Conservation (phyloP, 2,888 invertebrate genomes). For the Leptarthrus brevirostris region DNA sequence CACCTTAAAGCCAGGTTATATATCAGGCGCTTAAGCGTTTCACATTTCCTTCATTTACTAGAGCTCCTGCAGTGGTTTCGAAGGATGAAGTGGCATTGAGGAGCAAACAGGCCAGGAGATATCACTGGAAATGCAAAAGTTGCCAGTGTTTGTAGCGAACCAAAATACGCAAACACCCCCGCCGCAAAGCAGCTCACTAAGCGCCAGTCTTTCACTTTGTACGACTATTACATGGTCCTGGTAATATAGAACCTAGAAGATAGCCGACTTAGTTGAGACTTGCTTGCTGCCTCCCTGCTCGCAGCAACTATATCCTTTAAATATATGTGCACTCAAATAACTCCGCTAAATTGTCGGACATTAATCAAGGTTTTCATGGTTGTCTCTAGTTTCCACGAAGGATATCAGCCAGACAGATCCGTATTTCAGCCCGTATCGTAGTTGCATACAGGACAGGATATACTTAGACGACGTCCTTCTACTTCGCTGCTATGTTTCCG, state of each 20-base stretch:
- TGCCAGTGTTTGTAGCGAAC: background rate
- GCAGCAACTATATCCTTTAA: conserved; percentile 45
- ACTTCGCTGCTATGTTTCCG: background rate
- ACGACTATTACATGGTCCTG: background rate
- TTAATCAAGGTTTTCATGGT: conserved; percentile 53
- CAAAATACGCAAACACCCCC: conserved; percentile 6
- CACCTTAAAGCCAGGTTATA: conserved; percentile 61
- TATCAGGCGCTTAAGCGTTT: conserved; percentile 56
- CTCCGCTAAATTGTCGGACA: conserved; percentile 52
- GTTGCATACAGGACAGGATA: conserved; percentile 13
- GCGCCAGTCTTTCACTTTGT: background rate
- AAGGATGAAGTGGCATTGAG: conserved; percentile 32
- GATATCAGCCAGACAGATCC: conserved; percentile 49
- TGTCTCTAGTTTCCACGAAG: conserved; percentile 50
- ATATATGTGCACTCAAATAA: conserved; percentile 53
- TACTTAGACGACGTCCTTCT: conserved; percentile 13
- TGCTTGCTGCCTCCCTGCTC: background rate
- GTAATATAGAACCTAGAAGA: background rate
- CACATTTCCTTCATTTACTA: conserved; percentile 51
- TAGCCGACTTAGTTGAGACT: conserved; percentile 10
- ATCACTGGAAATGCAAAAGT: conserved; percentile 26
- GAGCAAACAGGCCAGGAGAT: conserved; percentile 19
- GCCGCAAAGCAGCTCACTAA: background rate
- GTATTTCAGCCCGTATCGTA: too few relatives aligned
- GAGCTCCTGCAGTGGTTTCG: conserved; percentile 26